Conservation (phyloP, 2,113 vertebrate species). For the Polypterus bichir region DNA sequence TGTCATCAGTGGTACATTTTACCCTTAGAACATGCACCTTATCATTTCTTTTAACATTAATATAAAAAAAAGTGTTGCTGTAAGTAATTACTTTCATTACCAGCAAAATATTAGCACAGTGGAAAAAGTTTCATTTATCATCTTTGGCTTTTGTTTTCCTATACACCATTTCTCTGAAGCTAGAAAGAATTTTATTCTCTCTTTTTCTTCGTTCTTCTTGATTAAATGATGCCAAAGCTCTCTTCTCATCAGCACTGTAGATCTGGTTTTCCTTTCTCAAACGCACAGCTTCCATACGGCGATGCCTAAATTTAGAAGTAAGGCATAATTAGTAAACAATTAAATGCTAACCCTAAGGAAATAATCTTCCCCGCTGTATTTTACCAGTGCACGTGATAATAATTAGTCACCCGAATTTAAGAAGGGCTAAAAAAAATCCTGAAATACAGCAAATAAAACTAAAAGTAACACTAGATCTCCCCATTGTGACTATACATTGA, state of each 20-base stretch:
- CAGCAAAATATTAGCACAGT: too few relatives aligned
- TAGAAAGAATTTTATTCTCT: conserved; percentile 92
- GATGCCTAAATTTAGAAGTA: conserved; percentile 55
- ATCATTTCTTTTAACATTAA: too few relatives aligned
- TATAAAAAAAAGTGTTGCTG: too few relatives aligned
- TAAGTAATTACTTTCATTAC: too few relatives aligned
- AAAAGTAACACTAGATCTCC: too few relatives aligned
- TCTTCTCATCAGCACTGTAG: conserved; percentile 90
- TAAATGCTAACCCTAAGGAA: neutral
- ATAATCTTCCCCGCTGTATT: neutral
- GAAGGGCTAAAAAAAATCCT: too few relatives aligned
- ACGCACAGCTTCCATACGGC: conserved; percentile 94
- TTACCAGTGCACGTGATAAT: too few relatives aligned
- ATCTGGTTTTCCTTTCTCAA: conserved; percentile 98
- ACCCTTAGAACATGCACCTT: too few relatives aligned
- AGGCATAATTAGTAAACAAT: neutral
- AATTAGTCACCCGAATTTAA: too few relatives aligned
- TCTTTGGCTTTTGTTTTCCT: conserved; percentile 95
- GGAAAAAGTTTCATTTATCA: conserved; percentile 55
- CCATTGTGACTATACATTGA: too few relatives aligned
- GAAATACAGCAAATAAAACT: too few relatives aligned
- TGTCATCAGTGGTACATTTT: too few relatives aligned
- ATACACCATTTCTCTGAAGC: conserved; percentile 95
- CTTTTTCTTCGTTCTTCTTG: conserved; percentile 90
- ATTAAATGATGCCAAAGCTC: conserved; percentile 91